These are phyloP conservation scores for Mormoops blainvillei DNA, from an alignment of 2,113 vertebrate genomes.

Conservation along the genomic window DNA sequence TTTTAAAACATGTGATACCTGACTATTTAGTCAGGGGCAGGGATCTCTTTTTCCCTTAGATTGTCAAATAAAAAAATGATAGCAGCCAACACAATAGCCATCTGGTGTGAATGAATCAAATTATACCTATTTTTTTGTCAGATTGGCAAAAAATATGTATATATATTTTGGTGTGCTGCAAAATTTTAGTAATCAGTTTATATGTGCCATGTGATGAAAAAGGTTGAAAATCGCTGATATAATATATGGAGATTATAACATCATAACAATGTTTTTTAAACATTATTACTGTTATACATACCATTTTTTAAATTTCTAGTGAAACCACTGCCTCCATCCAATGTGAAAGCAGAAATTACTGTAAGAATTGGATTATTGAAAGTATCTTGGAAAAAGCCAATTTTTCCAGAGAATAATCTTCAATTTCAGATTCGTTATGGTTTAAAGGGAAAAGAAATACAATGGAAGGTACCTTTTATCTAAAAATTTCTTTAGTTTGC, in stretches of 20 bases:
- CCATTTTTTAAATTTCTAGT: conserved; percentile 78
- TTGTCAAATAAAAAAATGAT: too few species aligned
- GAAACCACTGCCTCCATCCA: conserved; percentile 85
- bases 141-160: too few species aligned
- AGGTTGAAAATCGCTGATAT: neutral
- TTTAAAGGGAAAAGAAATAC: conserved; percentile 50
- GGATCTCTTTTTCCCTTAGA: too few species aligned
- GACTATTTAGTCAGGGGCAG: too few species aligned
- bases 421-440: conserved; percentile 86
- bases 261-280: neutral
- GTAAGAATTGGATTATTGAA: conserved; percentile 80
- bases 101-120: too few species aligned
- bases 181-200: too few species aligned
- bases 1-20: too few species aligned
- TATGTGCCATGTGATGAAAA: too few species aligned
- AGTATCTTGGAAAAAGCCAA: conserved; percentile 84
- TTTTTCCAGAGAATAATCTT: conserved; percentile 80
- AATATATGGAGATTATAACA: neutral
- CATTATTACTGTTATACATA: neutral
- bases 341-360: conserved; percentile 83
- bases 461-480: conserved; percentile 83
- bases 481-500: neutral
- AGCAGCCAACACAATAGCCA: too few species aligned
- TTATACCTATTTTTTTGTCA: too few species aligned
- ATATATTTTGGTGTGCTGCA: too few species aligned